A percentile compares a stretch with the other conserved stretches of the same genome.
These are phyloP conservation scores for Encarsia formosa DNA, from an alignment of 2,888 invertebrate genomes.

Conservation along the genomic window DNA sequence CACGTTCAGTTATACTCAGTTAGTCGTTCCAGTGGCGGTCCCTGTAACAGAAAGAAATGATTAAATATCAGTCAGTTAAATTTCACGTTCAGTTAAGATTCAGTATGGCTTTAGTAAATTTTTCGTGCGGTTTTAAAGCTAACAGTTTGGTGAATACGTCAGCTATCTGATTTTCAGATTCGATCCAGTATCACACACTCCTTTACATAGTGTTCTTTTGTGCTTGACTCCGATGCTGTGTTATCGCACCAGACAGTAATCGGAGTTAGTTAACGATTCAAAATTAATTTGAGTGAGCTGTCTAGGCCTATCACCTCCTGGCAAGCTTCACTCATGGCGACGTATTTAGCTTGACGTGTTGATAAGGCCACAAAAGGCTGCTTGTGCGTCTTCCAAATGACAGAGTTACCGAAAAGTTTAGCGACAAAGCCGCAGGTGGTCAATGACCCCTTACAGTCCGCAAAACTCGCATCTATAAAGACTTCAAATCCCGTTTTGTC, in stretches of 20 bases:
- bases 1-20: no score
- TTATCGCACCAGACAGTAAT: no score
- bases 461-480: not conserved
- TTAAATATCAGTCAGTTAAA: no score
- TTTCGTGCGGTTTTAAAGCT: slow-evolving; percentile 9
- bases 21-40: no score
- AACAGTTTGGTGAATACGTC: slow-evolving; percentile 17
- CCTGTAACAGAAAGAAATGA: no score
- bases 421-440: no score
- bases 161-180: slow-evolving; percentile 13
- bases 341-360: no score
- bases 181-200: slow-evolving; percentile 2
- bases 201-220: not conserved
- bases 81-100: no score
- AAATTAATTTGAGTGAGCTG: not conserved
- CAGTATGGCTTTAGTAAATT: not conserved
- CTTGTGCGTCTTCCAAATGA: not conserved
- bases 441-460: not conserved
- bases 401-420: slow-evolving; percentile 4
- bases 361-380: not conserved
- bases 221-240: not conserved
- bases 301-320: not conserved
- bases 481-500: not conserved
- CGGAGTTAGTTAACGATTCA: not conserved
- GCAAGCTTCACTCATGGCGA: no score